Evolutionary conservation across 2,113 vertebrate species (phyloP), one percentile per base, ranked within the genome.

Genomic region (Catharus fuscescens): DNA sequence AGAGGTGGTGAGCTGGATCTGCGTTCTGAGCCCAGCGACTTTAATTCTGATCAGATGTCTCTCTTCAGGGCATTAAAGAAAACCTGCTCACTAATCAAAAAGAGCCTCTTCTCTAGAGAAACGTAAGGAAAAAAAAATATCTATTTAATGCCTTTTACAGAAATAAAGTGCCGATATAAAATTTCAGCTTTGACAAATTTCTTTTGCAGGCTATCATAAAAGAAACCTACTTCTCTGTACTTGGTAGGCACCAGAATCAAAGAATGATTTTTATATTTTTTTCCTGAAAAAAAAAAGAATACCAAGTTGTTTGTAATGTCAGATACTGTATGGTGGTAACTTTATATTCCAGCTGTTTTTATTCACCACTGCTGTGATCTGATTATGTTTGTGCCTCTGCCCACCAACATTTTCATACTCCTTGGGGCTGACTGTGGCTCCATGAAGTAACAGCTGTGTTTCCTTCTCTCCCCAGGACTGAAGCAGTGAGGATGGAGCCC

Each of bases 401-500:
- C 44, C 74, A 70, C 34, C 45, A 29, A 26, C 52, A 25, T 72
- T 95, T 95, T 73, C 31, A 50, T 15, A 8, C 18, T 69, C 73
- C 90, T 52, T 56, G 19, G 60, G 54, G 69, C 23, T 5, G 14
- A 23, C 48, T 93, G 71, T 56, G 79, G 56, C 76, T 96, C 60
- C 23, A 3, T 29, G 28, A 34, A 92, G 5, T 92, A 81, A 90
- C 40, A 12, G 1, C 34, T 54, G 59, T 52, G 14, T 92, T 90
- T 81, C 34, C 44, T 86, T 82, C 31, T 92, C 56, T 90, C 88
- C 72, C 26, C 56, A 98, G 98, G 97, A 71, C 82, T 70, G 76
- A 90, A 64, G 83, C 60, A 45, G 31, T 53, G 87, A 91, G 26
- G 11, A 98, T 98, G 98, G 98, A 98, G 17, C 38, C 96, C 17